phyloP scores from a whole-genome alignment of 2,797 vertebrate genomes.

The Eurystomus glaucurus region DNA sequence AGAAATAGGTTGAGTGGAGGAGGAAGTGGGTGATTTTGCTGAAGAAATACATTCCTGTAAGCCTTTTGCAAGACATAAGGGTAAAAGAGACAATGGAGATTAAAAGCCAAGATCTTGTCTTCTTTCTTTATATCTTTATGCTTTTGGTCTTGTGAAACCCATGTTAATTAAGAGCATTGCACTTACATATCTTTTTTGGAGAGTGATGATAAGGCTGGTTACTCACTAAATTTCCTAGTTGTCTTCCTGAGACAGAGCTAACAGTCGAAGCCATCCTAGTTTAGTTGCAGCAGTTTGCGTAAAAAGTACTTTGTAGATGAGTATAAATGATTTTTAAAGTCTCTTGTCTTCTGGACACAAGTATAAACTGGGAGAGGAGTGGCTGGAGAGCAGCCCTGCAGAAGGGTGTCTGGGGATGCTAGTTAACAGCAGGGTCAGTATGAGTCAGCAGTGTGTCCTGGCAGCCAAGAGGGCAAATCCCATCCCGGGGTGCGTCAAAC shows the following conservation, averaged over 20 bases:
- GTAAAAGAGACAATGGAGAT: not conserved
- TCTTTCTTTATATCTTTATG: not conserved
- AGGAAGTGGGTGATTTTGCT: not conserved
- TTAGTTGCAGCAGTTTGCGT: not conserved
- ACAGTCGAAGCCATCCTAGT: not conserved
- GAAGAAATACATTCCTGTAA: not conserved
- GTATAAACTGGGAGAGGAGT: not conserved
- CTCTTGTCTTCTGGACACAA: not conserved
- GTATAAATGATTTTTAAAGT: not conserved
- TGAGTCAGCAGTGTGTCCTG: not conserved
- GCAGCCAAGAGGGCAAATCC: not conserved
- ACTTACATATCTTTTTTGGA: not conserved
- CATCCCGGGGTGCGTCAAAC: not conserved
- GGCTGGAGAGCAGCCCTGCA: not conserved
- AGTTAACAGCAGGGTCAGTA: rapidly evolving
- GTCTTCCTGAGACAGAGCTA: not conserved
- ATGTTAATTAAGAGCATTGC: not conserved
- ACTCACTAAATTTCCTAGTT: not conserved
- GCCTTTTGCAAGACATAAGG: not conserved
- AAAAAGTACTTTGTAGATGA: not conserved
- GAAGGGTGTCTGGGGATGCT: not conserved
- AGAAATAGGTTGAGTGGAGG: not conserved
- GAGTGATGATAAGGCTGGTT: not conserved
- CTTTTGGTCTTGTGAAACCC: not conserved
- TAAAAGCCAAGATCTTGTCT: not conserved